phyloP scores from a whole-genome alignment of 2,113 vertebrate species.

The Ceuthmochares aereus region DNA sequence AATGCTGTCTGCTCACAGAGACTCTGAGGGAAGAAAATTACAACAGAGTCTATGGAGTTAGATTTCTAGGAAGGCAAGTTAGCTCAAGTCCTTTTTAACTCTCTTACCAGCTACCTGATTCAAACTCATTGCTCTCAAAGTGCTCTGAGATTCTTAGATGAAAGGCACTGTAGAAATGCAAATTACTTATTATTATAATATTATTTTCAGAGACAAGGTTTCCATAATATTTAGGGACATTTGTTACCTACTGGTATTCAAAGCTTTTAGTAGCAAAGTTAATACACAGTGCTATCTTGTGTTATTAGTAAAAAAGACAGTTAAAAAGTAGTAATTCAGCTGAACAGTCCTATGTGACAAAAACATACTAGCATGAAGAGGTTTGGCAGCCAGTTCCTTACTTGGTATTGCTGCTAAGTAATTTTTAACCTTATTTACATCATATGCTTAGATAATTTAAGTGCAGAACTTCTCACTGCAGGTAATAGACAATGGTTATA shows the following conservation, averaged over 20 bases:
- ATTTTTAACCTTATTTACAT: not conserved
- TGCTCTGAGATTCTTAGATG: not conserved
- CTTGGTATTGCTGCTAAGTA: not conserved
- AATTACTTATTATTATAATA: not conserved
- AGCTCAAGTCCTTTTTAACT: not conserved
- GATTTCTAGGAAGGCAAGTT: not conserved
- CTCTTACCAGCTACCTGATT: not conserved
- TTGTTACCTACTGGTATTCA: not conserved
- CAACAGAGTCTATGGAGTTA: not conserved
- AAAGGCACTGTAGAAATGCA: constrained; percentile 30
- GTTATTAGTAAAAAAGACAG: not conserved
- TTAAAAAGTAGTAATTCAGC: not conserved
- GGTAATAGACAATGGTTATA: not conserved
- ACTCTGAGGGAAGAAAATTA: not conserved
- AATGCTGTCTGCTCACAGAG: not conserved
- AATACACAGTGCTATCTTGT: not conserved
- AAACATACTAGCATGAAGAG: not conserved
- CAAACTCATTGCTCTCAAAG: not conserved
- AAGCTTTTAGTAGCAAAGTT: not conserved
- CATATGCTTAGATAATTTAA: not conserved
- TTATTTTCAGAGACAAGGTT: constrained; percentile 29
- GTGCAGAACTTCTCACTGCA: not conserved
- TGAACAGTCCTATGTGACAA: not conserved
- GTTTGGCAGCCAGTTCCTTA: not conserved
- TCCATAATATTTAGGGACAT: constrained; percentile 20